Evolutionary conservation across 2,797 vertebrate genomes (phyloP).

Genomic region (Danio choprae): DNA sequence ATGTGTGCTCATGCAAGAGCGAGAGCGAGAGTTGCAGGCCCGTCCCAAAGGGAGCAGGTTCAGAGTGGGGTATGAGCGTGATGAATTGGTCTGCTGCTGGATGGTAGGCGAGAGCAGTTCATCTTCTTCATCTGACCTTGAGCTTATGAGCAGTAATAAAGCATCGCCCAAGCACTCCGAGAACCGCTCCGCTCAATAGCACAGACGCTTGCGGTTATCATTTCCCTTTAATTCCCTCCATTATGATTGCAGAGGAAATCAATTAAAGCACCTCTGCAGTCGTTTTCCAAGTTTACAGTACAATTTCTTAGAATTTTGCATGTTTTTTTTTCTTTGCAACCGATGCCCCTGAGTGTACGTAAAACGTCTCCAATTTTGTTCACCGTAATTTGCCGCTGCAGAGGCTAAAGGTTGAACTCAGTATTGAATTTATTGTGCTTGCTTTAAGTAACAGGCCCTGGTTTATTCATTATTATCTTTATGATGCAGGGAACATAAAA

Average conservation of each 20-base stretch:
- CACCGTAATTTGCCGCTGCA: slow-evolving; percentile 37
- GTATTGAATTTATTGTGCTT: slow-evolving; percentile 34
- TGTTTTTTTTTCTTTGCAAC: slow-evolving; percentile 3
- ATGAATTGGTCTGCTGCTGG: slow-evolving; percentile 74
- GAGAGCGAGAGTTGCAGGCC: slow-evolving; percentile 21
- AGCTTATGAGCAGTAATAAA: slow-evolving; percentile 83
- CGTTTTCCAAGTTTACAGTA: slow-evolving; percentile 26
- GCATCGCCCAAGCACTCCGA: slow-evolving; percentile 76
- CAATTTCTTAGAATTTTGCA: background rate
- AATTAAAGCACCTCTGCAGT: slow-evolving; percentile 48
- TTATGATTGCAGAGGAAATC: slow-evolving; percentile 58
- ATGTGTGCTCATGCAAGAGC: slow-evolving; percentile 51
- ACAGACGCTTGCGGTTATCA: slow-evolving; percentile 47
- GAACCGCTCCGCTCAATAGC: slow-evolving; percentile 77
- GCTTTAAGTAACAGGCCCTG: slow-evolving; percentile 28
- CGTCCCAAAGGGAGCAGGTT: slow-evolving; percentile 31
- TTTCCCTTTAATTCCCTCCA: slow-evolving; percentile 46
- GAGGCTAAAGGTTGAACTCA: slow-evolving; percentile 7
- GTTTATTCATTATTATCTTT: slow-evolving; percentile 65
- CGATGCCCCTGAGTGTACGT: background rate
- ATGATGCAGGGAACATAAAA: background rate
- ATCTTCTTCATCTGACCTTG: slow-evolving; percentile 81
- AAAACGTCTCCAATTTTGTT: slow-evolving; percentile 6
- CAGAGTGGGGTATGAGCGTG: slow-evolving; percentile 61
- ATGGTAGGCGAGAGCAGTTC: slow-evolving; percentile 71